phyloP scores from a whole-genome alignment of 2,888 invertebrate genomes.

The Lacanobia oleracea region DNA sequence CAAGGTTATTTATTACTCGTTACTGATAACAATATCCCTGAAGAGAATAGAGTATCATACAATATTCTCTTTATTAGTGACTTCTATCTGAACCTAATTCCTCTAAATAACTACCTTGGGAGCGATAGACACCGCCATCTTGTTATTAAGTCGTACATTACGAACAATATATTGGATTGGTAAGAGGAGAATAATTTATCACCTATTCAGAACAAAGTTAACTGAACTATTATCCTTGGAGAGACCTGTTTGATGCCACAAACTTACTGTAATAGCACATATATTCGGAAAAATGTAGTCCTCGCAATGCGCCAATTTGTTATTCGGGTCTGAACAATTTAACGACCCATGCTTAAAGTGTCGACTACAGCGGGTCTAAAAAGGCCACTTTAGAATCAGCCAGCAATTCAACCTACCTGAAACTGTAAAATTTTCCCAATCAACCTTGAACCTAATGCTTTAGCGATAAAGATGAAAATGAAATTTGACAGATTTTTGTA shows the following conservation, averaged over 20 bases:
- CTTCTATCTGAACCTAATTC: slow-evolving; percentile 15
- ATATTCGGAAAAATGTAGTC: too few species aligned
- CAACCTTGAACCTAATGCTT: too few species aligned
- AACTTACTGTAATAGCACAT: too few species aligned
- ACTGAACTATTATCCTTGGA: slow-evolving; percentile 10
- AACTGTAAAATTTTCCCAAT: too few species aligned
- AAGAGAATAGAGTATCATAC: neutral
- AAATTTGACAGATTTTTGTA: too few species aligned
- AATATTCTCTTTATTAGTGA: slow-evolving; percentile 3
- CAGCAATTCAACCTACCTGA: too few species aligned
- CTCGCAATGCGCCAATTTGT: too few species aligned
- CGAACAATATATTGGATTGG: slow-evolving; percentile 45
- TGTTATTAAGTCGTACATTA: slow-evolving; percentile 42
- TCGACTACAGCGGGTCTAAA: too few species aligned
- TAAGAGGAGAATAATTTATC: slow-evolving; percentile 43
- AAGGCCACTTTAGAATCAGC: too few species aligned
- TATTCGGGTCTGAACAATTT: too few species aligned
- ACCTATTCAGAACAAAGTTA: slow-evolving; percentile 26
- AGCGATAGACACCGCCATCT: slow-evolving; percentile 23
- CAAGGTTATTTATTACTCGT: neutral
- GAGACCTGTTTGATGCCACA: neutral
- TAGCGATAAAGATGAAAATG: too few species aligned
- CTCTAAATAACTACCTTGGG: slow-evolving; percentile 46
- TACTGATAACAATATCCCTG: neutral
- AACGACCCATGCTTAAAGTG: too few species aligned